Conservation (phyloP, 2,888 invertebrate genomes). For the Acheta domesticus region DNA sequence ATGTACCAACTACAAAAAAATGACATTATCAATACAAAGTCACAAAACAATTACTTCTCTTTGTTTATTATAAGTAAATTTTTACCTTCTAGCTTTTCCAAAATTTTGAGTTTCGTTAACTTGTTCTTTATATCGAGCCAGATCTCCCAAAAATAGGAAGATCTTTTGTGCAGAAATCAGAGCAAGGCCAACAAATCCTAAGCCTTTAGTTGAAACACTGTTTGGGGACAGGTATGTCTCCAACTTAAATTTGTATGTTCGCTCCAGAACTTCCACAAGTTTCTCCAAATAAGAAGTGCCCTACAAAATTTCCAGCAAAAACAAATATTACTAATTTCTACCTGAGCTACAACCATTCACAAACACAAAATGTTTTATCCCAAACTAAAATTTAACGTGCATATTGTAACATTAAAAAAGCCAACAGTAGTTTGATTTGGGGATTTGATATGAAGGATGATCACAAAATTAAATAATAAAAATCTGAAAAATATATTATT, state of each 20-base stretch:
- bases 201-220: constrained; percentile 59
- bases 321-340: constrained; percentile 19
- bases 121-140: constrained; percentile 86
- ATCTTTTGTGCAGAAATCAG: constrained; percentile 83
- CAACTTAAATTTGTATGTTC: constrained; percentile 69
- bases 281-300: constrained; percentile 74
- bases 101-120: constrained; percentile 77
- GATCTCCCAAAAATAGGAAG: constrained; percentile 85
- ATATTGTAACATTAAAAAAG: too few relatives aligned
- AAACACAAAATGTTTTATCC: neutral
- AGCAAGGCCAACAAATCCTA: constrained; percentile 68
- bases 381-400: neutral
- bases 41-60: neutral
- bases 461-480: too few relatives aligned
- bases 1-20: constrained; percentile 71
- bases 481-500: too few relatives aligned
- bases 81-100: constrained; percentile 67
- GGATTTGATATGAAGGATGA: too few relatives aligned
- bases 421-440: too few relatives aligned
- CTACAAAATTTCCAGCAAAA: constrained; percentile 39
- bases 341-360: neutral
- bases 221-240: constrained; percentile 46
- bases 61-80: neutral
- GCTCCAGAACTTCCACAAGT: constrained; percentile 69
- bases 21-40: constrained; percentile 12